Percentiles rank a stretch among this genome's conserved stretches.
phyloP scores from a whole-genome alignment of 2,113 vertebrate genomes.

The Cercopithecus mona region DNA sequence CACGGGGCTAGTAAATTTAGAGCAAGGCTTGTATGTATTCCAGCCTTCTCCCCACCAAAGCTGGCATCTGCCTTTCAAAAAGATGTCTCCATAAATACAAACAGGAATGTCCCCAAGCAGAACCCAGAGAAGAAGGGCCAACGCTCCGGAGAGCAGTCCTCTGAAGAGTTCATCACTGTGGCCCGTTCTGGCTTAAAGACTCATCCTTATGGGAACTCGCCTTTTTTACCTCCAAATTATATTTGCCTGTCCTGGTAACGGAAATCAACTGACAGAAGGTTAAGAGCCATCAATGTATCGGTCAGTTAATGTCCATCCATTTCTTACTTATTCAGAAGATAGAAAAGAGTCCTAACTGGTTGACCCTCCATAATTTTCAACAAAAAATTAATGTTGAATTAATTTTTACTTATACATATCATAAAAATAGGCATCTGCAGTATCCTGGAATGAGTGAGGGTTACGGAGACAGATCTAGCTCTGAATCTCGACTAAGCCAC shows the following conservation, averaged over 20 bases:
- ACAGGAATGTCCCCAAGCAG: not conserved
- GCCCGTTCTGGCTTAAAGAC: not conserved
- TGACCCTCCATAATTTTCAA: not conserved
- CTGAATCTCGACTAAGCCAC: not conserved
- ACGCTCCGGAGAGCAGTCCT: not conserved
- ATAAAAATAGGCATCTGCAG: not conserved
- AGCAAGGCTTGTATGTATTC: not conserved
- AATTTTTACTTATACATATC: not conserved
- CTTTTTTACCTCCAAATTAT: not conserved
- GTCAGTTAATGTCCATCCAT: not conserved
- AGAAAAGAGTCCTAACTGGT: not conserved
- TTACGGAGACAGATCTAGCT: not conserved
- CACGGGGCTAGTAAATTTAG: not conserved
- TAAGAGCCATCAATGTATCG: not conserved
- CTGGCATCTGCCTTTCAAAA: not conserved
- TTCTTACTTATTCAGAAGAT: not conserved
- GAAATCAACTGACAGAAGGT: not conserved
- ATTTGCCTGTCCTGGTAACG: not conserved
- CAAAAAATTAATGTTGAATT: not conserved
- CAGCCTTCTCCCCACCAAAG: not conserved
- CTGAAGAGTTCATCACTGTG: not conserved
- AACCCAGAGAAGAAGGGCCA: not conserved
- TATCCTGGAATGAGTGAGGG: not conserved
- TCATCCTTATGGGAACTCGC: not conserved
- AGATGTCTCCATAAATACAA: not conserved